Percentiles rank a stretch among this genome's conserved stretches.
These are phyloP conservation scores for Melanocharis versteri DNA, from an alignment of 2,113 vertebrate genomes.

Conservation along the genomic window DNA sequence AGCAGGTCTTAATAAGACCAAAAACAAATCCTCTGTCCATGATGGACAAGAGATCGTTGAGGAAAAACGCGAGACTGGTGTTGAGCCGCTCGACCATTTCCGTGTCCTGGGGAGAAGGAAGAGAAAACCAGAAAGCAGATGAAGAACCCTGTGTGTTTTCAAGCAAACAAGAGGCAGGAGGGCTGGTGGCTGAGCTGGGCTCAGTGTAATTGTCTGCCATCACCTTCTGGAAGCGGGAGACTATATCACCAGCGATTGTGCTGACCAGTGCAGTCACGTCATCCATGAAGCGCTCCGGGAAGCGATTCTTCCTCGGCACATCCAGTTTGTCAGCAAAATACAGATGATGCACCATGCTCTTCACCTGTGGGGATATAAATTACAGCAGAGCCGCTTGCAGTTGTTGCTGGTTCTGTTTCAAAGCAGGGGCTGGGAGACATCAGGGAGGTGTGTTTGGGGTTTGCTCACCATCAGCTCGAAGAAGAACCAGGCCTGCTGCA, in stretches of 20 bases:
- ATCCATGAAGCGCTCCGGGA: slow-evolving; percentile 98
- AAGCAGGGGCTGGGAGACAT: neutral
- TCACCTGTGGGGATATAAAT: slow-evolving; percentile 80
- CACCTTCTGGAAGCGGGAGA: slow-evolving; percentile 97
- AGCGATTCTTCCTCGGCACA: slow-evolving; percentile 89
- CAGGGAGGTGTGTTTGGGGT: neutral
- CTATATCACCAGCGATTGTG: slow-evolving; percentile 93
- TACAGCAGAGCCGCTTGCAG: neutral
- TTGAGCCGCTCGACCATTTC: slow-evolving; percentile 97
- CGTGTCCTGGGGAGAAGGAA: slow-evolving; percentile 79
- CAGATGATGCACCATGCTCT: slow-evolving; percentile 97
- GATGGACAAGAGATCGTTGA: slow-evolving; percentile 94
- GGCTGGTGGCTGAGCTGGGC: neutral
- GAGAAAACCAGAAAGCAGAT: neutral
- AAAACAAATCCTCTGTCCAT: slow-evolving; percentile 99
- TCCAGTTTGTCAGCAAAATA: slow-evolving; percentile 97
- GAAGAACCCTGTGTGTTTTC: neutral
- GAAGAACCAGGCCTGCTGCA: slow-evolving; percentile 99
- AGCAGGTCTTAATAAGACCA: slow-evolving; percentile 86
- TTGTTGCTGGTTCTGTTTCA: neutral
- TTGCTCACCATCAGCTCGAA: slow-evolving; percentile 96
- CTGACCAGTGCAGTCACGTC: slow-evolving; percentile 94
- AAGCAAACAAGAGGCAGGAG: neutral
- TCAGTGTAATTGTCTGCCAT: slow-evolving; percentile 21
- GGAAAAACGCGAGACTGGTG: slow-evolving; percentile 94